phyloP scores from a whole-genome alignment of 1,140 invertebrate genomes.

The Mylabris phalerata region DNA sequence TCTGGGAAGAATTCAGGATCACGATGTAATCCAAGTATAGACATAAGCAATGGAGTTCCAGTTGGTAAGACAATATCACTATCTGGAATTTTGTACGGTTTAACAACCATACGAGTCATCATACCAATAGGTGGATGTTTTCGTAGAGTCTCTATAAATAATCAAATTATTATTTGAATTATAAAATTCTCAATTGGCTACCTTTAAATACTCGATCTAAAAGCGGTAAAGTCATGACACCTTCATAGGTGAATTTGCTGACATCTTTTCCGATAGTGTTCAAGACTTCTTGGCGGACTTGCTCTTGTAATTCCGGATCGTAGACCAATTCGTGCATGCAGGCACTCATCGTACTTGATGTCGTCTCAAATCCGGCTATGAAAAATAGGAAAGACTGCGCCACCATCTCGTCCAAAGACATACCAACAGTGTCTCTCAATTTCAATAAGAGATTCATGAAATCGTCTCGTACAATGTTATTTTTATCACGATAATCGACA shows the following conservation, averaged over 20 bases:
- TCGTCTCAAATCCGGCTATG: constrained; percentile 60
- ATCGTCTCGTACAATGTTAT: constrained; percentile 45
- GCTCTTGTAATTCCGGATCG: constrained; percentile 55
- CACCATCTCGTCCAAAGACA: constrained; percentile 21
- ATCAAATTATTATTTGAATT: too few relatives aligned
- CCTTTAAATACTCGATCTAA: constrained; percentile 49
- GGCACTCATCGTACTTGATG: constrained; percentile 50
- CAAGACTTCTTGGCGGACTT: constrained; percentile 51
- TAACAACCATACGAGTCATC: constrained; percentile 36
- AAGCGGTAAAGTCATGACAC: constrained; percentile 47
- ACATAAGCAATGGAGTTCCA: constrained; percentile 30
- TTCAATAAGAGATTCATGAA: constrained; percentile 51
- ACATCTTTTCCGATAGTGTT: constrained; percentile 40
- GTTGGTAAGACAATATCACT: constrained; percentile 26
- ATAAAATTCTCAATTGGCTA: constrained; percentile 15
- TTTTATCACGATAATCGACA: constrained; percentile 44
- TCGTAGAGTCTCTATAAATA: constrained; percentile 37
- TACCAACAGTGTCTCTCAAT: constrained; percentile 42
- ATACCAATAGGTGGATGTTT: constrained; percentile 41
- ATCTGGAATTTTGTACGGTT: constrained; percentile 35
- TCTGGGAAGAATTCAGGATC: constrained; percentile 49
- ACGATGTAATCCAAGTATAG: constrained; percentile 31
- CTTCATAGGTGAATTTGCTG: constrained; percentile 49
- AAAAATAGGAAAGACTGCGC: constrained; percentile 42
- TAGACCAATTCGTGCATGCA: constrained; percentile 52